Evolutionary conservation across 2,797 vertebrate species (phyloP).

Genomic region (Momotus momota): DNA sequence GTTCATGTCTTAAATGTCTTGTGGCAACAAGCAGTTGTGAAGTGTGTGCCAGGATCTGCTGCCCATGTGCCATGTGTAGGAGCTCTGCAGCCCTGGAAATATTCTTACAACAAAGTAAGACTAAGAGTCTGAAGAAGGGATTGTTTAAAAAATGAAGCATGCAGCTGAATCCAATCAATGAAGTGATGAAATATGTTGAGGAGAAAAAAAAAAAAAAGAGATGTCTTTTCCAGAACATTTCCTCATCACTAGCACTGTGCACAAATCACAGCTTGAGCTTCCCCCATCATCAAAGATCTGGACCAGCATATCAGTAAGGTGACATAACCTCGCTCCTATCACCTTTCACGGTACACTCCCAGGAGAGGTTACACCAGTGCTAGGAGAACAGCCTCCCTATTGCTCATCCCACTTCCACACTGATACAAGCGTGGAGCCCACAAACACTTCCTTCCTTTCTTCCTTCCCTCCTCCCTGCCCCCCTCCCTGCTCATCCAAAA

Average conservation of each 20-base stretch:
- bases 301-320: not conserved
- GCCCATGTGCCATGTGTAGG: not conserved
- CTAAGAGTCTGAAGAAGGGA: not conserved
- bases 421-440: not conserved
- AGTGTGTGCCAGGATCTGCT: not conserved
- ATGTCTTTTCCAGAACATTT: not conserved
- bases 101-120: not conserved
- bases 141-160: not conserved
- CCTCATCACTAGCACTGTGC: not conserved
- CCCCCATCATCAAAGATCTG: not conserved
- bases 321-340: not conserved
- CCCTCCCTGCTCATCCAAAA: not conserved
- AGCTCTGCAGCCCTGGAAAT: not conserved
- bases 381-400: not conserved
- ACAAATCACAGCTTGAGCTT: not conserved
- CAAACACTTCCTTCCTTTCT: not conserved
- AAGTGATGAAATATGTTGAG: not conserved
- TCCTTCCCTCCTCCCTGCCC: not conserved
- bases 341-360: not conserved
- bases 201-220: not conserved
- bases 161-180: not conserved
- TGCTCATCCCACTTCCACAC: conserved; percentile 35
- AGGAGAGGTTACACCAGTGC: not conserved
- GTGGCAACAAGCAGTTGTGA: not conserved
- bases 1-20: not conserved